These are phyloP conservation scores for Eupeodes corollae DNA, from an alignment of 1,140 invertebrate species.

Conservation along the genomic window DNA sequence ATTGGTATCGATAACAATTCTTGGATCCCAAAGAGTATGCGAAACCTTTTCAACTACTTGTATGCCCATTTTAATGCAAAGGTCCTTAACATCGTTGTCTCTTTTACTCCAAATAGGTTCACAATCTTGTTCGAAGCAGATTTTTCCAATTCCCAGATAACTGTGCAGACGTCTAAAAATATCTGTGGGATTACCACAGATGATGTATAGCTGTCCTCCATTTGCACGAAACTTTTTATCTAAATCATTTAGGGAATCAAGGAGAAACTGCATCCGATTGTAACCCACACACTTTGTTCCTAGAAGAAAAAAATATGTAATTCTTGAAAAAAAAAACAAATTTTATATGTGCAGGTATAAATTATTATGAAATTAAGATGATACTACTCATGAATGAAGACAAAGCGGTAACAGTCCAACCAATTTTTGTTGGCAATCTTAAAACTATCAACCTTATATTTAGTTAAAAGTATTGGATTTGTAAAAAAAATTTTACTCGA, in stretches of 20 bases:
- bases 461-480: too few species aligned
- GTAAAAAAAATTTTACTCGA: too few species aligned
- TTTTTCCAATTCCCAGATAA: conserved; percentile 43
- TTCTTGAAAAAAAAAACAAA: too few species aligned
- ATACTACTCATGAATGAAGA: too few species aligned
- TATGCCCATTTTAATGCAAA: conserved; percentile 47
- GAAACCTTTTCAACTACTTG: conserved; percentile 50
- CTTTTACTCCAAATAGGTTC: conserved; percentile 56
- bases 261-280: conserved; percentile 58
- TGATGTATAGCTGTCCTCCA: conserved; percentile 49
- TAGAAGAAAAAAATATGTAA: conserved; percentile 16
- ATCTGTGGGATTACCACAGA: conserved; percentile 51
- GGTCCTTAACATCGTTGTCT: conserved; percentile 46
- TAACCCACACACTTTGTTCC: conserved; percentile 53
- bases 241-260: conserved; percentile 58
- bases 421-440: too few species aligned
- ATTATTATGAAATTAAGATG: too few species aligned
- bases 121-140: conserved; percentile 59
- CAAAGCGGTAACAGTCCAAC: too few species aligned
- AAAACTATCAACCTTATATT: too few species aligned
- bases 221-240: conserved; percentile 43
- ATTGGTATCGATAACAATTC: conserved; percentile 52
- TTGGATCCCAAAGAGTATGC: conserved; percentile 61
- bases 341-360: too few species aligned
- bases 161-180: conserved; percentile 48